Conservation (phyloP, 2,888 invertebrate species). For the Papilio elwesi region DNA sequence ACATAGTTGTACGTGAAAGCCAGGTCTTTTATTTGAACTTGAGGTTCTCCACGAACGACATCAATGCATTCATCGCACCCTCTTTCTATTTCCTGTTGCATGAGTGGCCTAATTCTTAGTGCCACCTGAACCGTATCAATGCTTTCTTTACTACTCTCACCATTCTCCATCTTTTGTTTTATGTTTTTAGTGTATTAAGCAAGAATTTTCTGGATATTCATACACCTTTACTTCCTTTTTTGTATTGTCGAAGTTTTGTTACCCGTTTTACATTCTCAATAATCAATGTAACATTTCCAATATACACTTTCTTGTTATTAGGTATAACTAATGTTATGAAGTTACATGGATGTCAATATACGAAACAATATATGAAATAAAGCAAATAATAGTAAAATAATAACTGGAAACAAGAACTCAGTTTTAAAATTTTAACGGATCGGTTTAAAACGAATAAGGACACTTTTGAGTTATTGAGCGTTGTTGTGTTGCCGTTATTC, state of each 20-base stretch:
- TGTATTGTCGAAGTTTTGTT: background rate
- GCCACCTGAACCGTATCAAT: conserved; percentile 90
- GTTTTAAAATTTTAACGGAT: conserved; percentile 23
- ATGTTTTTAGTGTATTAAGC: background rate
- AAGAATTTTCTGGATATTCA: background rate
- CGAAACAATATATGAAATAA: conserved; percentile 15
- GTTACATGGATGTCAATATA: background rate
- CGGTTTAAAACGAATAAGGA: background rate
- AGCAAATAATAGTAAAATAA: conserved; percentile 4
- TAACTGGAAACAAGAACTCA: conserved; percentile 8
- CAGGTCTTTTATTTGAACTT: conserved; percentile 89
- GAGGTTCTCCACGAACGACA: conserved; percentile 86
- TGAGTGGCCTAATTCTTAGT: conserved; percentile 91
- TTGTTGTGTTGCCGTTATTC: conserved; percentile 10
- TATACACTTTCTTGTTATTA: background rate
- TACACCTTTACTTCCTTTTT: background rate
- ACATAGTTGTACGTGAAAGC: conserved; percentile 94
- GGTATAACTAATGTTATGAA: background rate
- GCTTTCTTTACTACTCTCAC: conserved; percentile 60
- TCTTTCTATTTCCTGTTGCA: conserved; percentile 87
- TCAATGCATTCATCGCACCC: conserved; percentile 91
- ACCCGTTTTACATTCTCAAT: background rate
- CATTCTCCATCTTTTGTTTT: conserved; percentile 61
- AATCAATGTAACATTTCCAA: conserved; percentile 4
- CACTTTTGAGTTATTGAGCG: conserved; percentile 3